A percentile compares a stretch with the other conserved stretches of the same genome.
phyloP scores from a whole-genome alignment of 2,888 invertebrate genomes.

The Teleogryllus oceanicus region DNA sequence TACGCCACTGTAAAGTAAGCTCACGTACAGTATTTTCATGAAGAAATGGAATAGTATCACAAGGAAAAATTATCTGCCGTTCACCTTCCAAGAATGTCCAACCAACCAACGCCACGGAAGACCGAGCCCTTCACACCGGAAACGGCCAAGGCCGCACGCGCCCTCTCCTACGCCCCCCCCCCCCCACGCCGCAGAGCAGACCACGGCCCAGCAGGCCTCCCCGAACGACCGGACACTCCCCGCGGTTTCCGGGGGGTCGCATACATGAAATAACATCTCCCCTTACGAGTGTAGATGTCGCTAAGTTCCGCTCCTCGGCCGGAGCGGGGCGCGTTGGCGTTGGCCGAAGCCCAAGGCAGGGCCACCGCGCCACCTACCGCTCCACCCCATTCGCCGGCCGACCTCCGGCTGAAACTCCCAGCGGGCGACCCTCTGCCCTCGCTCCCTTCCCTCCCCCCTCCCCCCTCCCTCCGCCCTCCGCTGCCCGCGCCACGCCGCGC shows the following conservation, averaged over 20 bases:
- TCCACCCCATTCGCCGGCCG: background rate
- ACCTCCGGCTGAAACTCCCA: too few species aligned
- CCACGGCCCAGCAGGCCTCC: background rate
- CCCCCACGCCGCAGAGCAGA: background rate
- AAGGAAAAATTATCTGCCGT: too few species aligned
- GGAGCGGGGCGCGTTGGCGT: background rate
- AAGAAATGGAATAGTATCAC: too few species aligned
- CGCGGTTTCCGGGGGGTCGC: background rate
- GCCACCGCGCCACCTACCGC: background rate
- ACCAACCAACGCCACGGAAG: too few species aligned
- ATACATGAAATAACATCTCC: slow-evolving; percentile 18
- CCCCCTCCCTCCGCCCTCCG: background rate
- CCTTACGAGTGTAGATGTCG: slow-evolving; percentile 18
- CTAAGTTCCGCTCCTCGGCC: background rate
- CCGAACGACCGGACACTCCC: background rate
- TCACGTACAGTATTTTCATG: too few species aligned
- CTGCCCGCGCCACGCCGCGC: background rate
- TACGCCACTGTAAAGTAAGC: too few species aligned
- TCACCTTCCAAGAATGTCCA: too few species aligned
- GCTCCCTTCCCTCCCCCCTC: background rate
- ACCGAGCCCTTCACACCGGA: too few species aligned
- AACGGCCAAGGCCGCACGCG: background rate
- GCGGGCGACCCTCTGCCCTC: too few species aligned
- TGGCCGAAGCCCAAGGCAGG: background rate
- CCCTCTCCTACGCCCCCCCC: background rate